Conservation (phyloP, 2,797 vertebrate genomes). For the Glyptemys insculpta region DNA sequence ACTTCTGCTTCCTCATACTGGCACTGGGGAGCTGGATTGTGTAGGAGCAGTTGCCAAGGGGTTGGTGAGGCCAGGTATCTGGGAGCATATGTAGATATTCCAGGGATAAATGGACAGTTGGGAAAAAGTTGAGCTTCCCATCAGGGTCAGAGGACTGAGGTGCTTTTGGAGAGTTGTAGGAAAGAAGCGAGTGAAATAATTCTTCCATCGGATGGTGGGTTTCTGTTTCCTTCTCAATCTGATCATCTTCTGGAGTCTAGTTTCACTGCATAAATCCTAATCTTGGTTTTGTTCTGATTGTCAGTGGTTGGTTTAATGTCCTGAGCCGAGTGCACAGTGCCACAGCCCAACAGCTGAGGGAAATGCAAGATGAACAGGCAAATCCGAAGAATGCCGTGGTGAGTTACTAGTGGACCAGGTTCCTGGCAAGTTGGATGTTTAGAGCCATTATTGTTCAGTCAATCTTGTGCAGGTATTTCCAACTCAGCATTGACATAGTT, state of each 20-base stretch:
- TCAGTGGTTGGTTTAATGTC: conserved; percentile 98
- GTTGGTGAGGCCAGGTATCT: neutral
- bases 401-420: conserved; percentile 74
- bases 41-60: conserved; percentile 37
- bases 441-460: conserved; percentile 24
- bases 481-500: neutral
- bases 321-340: conserved; percentile 95
- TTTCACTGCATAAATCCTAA: conserved; percentile 11
- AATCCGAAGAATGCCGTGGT: conserved; percentile 99
- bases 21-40: conserved; percentile 53
- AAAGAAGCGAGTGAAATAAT: conserved; percentile 3
- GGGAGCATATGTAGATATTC: conserved; percentile 16
- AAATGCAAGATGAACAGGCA: conserved; percentile 98
- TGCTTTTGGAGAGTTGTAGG: neutral
- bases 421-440: neutral
- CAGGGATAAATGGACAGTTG: conserved; percentile 17
- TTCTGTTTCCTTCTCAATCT: neutral
- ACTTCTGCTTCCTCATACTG: conserved; percentile 7
- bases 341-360: conserved; percentile 96
- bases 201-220: neutral
- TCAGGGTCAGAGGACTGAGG: neutral
- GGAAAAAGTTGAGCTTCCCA: neutral
- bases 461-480: neutral
- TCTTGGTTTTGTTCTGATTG: conserved; percentile 27
- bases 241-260: neutral